Conservation (phyloP, 2,888 invertebrate genomes). For the Acrobeloides nanus region DNA sequence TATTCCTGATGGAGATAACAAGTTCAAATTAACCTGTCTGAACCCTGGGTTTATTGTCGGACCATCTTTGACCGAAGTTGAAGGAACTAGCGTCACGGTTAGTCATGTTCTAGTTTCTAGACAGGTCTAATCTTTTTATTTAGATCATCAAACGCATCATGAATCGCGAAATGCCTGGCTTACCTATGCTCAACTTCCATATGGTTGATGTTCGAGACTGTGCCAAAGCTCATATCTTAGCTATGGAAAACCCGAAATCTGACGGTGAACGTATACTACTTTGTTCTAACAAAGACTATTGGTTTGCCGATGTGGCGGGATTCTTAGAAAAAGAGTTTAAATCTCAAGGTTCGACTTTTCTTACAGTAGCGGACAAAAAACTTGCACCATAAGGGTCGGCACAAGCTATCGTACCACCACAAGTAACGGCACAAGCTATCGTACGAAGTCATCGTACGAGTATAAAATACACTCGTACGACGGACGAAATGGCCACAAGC, state of each 20-base stretch:
- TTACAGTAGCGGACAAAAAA: too few species aligned
- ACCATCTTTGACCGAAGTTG: slow-evolving; percentile 54
- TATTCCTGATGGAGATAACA: slow-evolving; percentile 48
- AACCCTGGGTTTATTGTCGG: slow-evolving; percentile 60
- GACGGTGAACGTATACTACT: slow-evolving; percentile 56
- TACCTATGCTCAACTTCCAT: slow-evolving; percentile 56
- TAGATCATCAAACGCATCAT: slow-evolving; percentile 31
- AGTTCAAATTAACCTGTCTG: slow-evolving; percentile 58
- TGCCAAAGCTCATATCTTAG: slow-evolving; percentile 58
- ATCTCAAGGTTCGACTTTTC: slow-evolving; percentile 56
- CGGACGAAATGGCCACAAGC: too few species aligned
- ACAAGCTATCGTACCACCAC: too few species aligned
- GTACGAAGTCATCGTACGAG: too few species aligned
- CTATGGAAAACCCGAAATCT: slow-evolving; percentile 56
- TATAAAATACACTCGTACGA: too few species aligned
- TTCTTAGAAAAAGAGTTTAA: slow-evolving; percentile 57
- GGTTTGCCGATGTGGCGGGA: slow-evolving; percentile 58
- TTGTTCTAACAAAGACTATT: slow-evolving; percentile 48
- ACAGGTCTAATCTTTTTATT: too few species aligned
- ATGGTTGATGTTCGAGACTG: slow-evolving; percentile 60
- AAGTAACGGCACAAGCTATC: too few species aligned
- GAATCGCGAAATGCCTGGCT: slow-evolving; percentile 44
- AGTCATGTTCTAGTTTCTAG: slow-evolving; percentile 4
- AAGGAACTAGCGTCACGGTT: slow-evolving; percentile 48
- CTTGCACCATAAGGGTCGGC: too few species aligned